Base-by-base conservation (phyloP, 1,140 invertebrate genomes). In the Zaprionus ghesquierei region DNA sequence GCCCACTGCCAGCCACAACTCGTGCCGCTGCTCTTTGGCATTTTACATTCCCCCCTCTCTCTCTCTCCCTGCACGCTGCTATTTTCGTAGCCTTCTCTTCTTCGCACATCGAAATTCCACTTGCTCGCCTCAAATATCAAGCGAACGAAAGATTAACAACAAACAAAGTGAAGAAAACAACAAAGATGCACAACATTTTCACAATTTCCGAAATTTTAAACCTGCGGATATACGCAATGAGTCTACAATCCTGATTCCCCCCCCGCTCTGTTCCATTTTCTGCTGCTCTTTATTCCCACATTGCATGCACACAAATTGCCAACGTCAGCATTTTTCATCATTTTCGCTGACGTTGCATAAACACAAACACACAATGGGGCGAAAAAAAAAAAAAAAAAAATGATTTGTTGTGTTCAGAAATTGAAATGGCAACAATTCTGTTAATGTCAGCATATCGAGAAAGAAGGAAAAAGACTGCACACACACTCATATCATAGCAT, bases 1-100 rank as follows among this genome's bases (percentile, higher is more conserved):
- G 71, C 71, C 33, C 23, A 53, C 22, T 68, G 56, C 41, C 58
- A 69, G 64, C 31, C 4, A 50, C 23, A 22, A 44, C 44, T 74
- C 58, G 31, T 66, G 79, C 81, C 79, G 61, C 70, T 78, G 79
- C 75, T 60, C 80, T 84, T 79, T 82, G 79, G 54, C 71, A 84
- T 82, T 81, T 82, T 35, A 31, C 27, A 29, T 29, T 29, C 9
- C 6, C 23, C 46, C 10, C 38, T 18, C 38, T 41, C 5, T 15
- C n/a, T 46, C 15, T 27, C 25, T 27, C 4, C 25, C 25, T 27
- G 6, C 1, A 1, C 5, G 20, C 22, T 6, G 58, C 75, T 79
- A 76, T 84, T 82, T 79, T 71, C 12, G 68, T 53, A 15, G 5
- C 5, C 41, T 41, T 33, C 31, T 12, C 3, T 41, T 41, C 2